Evolutionary conservation across 2,797 vertebrate genomes (phyloP), one percentile per base, ranked within the genome.

Genomic region (Tinamus major): DNA sequence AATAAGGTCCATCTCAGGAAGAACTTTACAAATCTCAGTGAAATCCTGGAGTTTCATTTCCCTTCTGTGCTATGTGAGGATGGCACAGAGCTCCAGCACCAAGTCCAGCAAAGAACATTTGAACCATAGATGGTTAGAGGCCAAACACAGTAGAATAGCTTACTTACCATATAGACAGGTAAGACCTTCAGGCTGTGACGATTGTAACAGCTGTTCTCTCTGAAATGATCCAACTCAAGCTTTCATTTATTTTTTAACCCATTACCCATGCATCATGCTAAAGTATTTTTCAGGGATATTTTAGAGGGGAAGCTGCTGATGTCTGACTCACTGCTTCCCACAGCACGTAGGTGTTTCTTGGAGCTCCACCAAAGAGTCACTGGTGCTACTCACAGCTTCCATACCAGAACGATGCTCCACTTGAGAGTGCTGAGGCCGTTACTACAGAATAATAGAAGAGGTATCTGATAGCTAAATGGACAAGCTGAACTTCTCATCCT

Each of bases 221-320:
- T 72, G 63, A 69, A 65, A 59, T 7, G 6, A 44, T 20, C 17
- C 31, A 55, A 6, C 9, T 79, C 59, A 31, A 87, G 51, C 12
- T 68, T 72, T 78, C 48, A 26, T 4, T 91, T 67, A 12, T 20
- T 35, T 85, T 87, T 80, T 59, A 65, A 72, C 78, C 41, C 26
- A 56, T 41, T 27, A 29, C 11, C 7, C 29, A 68, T 65, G 33
- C 33, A 33, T 44, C 44, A 64, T 1, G 16, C 9, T 23, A 49
- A 83, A 39, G 51, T 29, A 26, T 72, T 71, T 75, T 72, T 91
- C 59, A 31, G 46, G 46, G 49, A 5, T 79, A 26, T 42, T 89
- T 93, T 33, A 51, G 44, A 82, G 46, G 65, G 21, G 82, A 96
- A 92, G 65, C 76, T 89, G 58, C 72, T 94, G 79, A 42, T 9